Evolutionary conservation across 2,888 invertebrate genomes (phyloP), one percentile per base, ranked within the genome.

Genomic region (Agonum fuliginosum): DNA sequence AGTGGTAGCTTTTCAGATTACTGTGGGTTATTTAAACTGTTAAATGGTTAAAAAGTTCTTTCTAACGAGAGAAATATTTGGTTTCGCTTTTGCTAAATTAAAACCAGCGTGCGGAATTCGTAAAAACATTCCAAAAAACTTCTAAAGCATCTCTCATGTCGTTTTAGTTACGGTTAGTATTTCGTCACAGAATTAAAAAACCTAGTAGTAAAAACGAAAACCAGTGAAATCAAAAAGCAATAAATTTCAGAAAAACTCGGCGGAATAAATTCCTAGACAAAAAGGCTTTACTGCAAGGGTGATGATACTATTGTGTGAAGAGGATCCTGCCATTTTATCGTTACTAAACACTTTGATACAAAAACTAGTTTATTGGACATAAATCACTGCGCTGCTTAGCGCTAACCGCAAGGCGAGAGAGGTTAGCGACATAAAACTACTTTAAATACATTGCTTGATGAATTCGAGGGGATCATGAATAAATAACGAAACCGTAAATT

Each of bases 341-440:
- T 54, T 37, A 43, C 73, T 41, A 73, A 73, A 62, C 58, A 62
- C 46, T 73, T 72, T 72, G 37, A 58, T 41, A 62, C 43, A 73
- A 73, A 73, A 73, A 73, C 73, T 73, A 73, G 73, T 73, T 73
- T 73, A 73, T 73, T 73, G 62, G 37, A 62, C 73, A 73, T 73
- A 73, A 73, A 73, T 73, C 73, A 58, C 22, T 19, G 22, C 8
- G 73, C 54, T 41, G 73, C 58, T 73, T 73, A 62, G 20, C 37
- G n/a, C 37, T 30, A 14, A 71, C 71, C 46, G 27, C 30, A 30
- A n/a, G n/a, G n/a, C n/a, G n/a, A n/a, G n/a, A n/a, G 71, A 19
- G 72, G 72, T 72, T 73, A 43, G 22, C 17, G 30, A n/a, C 20
- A 14, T 12, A 14, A 73, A 58, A 73, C 58, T 73, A 73, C 48